Evolutionary conservation across 2,888 invertebrate species (phyloP), one percentile per base, ranked within the genome.

Genomic region (Aproaerema taeniolella): DNA sequence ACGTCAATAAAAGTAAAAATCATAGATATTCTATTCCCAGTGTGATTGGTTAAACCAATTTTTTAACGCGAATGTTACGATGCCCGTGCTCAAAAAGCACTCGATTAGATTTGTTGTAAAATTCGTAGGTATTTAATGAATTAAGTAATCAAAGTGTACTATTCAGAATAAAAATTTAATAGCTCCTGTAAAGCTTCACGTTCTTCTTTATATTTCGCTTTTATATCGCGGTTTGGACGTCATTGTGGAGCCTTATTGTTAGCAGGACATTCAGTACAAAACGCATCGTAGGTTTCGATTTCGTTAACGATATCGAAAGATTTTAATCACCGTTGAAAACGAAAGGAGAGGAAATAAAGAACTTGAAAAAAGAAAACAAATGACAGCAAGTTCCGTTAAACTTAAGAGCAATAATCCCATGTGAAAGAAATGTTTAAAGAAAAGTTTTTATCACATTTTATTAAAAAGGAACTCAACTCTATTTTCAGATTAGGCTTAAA

Each of bases 241-340:
- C 62, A 79, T 83, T 86, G 79, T 83, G 50, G 47, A 55, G 49
- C 50, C 49, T 53, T 54, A 76, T 83, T 85, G 77, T 85, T 61
- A 49, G 57, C 65, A 68, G 72, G 75, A 81, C 80, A 76, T 80
- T 81, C 78, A 74, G 69, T 65, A 63, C 65, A 73, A 66, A 79
- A 79, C 78, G 71, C 75, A 77, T 80, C 77, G 78, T 68, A 77
- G 85, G 83, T 86, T 85, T 86, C 85, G 83, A 82, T 86, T 86
- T 85, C 85, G 73, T 77, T 83, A 78, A 82, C 80, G 82, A 83
- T 85, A 82, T 83, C 78, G 80, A 61, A 71, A 74, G 63, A 69
- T 77, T 71, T 68, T 74, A 71, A 78, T 77, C 69, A 61, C 55
- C 55, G 58, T 67, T 58, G 80, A 82, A 82, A 83, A 73, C 78